These are phyloP conservation scores for Syrphus vitripennis DNA, from an alignment of 2,888 invertebrate genomes.

Conservation along the genomic window DNA sequence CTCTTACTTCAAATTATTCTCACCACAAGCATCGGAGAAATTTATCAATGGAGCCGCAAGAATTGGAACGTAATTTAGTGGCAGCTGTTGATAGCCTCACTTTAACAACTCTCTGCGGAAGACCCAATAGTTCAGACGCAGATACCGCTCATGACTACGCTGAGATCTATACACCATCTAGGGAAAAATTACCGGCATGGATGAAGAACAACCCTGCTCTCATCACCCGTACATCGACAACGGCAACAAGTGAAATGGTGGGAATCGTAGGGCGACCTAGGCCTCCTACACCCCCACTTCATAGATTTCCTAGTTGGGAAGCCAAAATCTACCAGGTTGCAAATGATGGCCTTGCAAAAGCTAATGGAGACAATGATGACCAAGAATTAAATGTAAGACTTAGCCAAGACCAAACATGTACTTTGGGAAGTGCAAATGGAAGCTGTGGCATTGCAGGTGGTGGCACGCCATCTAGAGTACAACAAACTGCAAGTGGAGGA, in stretches of 20 bases:
- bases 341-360: slow-evolving; percentile 83
- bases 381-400: slow-evolving; percentile 72
- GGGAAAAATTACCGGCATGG: slow-evolving; percentile 87
- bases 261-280: slow-evolving; percentile 80
- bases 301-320: slow-evolving; percentile 96
- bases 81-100: slow-evolving; percentile 83
- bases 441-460: slow-evolving; percentile 76
- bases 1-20: slow-evolving; percentile 78
- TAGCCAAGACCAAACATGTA: slow-evolving; percentile 77
- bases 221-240: slow-evolving; percentile 82
- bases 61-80: slow-evolving; percentile 82
- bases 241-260: slow-evolving; percentile 79
- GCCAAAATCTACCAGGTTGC: slow-evolving; percentile 96
- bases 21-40: slow-evolving; percentile 80
- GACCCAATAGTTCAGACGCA: slow-evolving; percentile 84
- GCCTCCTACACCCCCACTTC: slow-evolving; percentile 95
- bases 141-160: slow-evolving; percentile 92
- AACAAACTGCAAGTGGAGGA: slow-evolving; percentile 85
- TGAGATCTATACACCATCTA: slow-evolving; percentile 95
- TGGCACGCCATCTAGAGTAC: slow-evolving; percentile 79
- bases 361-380: slow-evolving; percentile 79
- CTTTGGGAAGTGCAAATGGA: slow-evolving; percentile 70
- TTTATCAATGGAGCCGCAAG: slow-evolving; percentile 81
- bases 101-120: slow-evolving; percentile 80
- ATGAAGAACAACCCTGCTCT: slow-evolving; percentile 81